These are phyloP conservation scores for Mycteria americana DNA, from an alignment of 2,797 vertebrate genomes.

Conservation along the genomic window DNA sequence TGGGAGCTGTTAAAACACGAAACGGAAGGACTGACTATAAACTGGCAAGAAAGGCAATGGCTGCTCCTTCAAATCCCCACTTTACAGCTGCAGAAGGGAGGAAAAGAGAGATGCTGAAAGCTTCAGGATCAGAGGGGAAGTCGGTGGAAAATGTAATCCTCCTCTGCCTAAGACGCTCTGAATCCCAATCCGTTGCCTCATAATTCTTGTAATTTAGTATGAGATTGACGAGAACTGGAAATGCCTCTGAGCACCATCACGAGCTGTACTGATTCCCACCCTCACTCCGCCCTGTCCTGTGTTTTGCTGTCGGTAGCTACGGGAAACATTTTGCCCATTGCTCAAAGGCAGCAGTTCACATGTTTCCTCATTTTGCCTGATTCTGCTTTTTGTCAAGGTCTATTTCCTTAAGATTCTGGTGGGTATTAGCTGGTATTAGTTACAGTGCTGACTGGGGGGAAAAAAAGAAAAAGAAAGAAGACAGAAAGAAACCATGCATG, in stretches of 20 bases:
- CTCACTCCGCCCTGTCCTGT: not conserved
- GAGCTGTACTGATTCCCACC: not conserved
- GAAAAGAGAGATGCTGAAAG: not conserved
- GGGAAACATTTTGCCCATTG: not conserved
- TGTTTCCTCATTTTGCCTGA: not conserved
- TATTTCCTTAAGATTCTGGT: not conserved
- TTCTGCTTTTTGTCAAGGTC: not conserved
- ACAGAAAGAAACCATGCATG: not conserved
- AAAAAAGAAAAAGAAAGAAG: not conserved
- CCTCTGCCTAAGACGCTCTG: not conserved
- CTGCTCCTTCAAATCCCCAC: not conserved
- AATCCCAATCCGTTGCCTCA: not conserved
- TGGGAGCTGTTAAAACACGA: not conserved
- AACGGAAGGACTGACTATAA: not conserved
- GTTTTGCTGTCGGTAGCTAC: not conserved
- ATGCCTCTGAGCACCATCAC: fast-evolving
- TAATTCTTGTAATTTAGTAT: not conserved
- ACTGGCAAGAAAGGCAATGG: not conserved
- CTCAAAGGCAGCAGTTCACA: not conserved
- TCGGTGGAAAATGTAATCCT: not conserved
- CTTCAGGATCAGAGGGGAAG: not conserved
- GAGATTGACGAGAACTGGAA: not conserved
- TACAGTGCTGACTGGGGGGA: not conserved
- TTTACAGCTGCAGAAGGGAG: not conserved
- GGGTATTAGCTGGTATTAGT: not conserved